phyloP scores from a whole-genome alignment of 2,797 vertebrate species.

The Hippocampus kuda region DNA sequence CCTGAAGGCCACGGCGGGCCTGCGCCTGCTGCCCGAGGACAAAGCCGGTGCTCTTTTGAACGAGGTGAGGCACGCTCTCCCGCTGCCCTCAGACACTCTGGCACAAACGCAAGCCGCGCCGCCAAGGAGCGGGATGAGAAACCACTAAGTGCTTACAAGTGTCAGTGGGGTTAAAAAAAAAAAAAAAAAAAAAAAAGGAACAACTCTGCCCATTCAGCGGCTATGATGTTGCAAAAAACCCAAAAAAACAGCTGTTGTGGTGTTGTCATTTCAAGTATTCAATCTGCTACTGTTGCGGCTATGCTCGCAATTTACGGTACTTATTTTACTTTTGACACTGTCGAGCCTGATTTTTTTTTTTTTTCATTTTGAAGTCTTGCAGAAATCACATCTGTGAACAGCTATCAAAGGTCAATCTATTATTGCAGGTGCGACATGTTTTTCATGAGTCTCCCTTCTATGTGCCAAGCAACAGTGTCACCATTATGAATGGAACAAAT shows the following conservation, averaged over 20 bases:
- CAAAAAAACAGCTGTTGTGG: constrained; percentile 66
- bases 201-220: constrained; percentile 58
- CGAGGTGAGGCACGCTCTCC: constrained; percentile 69
- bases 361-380: constrained; percentile 22
- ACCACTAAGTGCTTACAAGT: constrained; percentile 68
- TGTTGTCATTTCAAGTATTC: constrained; percentile 68
- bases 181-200: constrained; percentile 42
- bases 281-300: constrained; percentile 29
- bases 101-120: constrained; percentile 47
- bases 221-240: constrained; percentile 51
- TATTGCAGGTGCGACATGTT: constrained; percentile 75
- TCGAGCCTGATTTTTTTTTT: neutral
- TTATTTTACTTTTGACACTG: constrained; percentile 53
- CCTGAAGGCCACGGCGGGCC: constrained; percentile 90
- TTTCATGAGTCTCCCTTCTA: constrained; percentile 91
- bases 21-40: constrained; percentile 80
- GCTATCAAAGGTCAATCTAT: constrained; percentile 9
- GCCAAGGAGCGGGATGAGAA: constrained; percentile 58
- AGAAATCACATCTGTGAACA: constrained; percentile 6
- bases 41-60: constrained; percentile 80
- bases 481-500: constrained; percentile 90
- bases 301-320: neutral
- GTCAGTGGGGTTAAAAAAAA: constrained; percentile 50
- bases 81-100: constrained; percentile 59
- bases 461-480: constrained; percentile 83